Evolutionary conservation across 2,888 invertebrate species (phyloP).

Genomic region (Sturmia bella): DNA sequence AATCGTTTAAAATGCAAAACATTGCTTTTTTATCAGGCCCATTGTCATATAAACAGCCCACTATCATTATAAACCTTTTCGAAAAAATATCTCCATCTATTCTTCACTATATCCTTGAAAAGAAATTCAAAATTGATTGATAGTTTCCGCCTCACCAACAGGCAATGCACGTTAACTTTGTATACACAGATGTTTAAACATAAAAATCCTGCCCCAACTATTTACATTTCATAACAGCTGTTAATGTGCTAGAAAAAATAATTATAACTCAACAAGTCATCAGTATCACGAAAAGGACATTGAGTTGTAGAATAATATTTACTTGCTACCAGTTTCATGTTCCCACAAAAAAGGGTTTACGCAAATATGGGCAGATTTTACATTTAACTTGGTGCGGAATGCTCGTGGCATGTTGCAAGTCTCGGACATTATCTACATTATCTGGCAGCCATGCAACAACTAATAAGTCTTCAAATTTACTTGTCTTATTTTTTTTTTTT

Average conservation of each 20-base stretch:
- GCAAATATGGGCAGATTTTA: neutral
- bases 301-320: constrained; percentile 1
- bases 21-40: too few species aligned
- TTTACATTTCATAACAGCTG: constrained; percentile 11
- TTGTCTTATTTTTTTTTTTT: too few species aligned
- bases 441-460: too few species aligned
- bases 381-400: neutral
- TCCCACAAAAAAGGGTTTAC: neutral
- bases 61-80: too few species aligned
- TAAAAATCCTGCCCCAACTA: neutral
- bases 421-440: too few species aligned
- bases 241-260: neutral
- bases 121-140: neutral
- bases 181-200: constrained; percentile 15
- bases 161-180: neutral
- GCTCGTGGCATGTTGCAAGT: too few species aligned
- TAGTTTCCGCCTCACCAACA: neutral
- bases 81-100: neutral
- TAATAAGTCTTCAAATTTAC: too few species aligned
- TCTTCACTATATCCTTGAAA: neutral
- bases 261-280: neutral
- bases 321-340: constrained; percentile 4
- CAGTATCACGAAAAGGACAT: constrained; percentile 3
- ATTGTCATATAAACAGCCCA: too few species aligned
- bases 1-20: too few species aligned